These are phyloP conservation scores for Microchirus variegatus DNA, from an alignment of 2,797 vertebrate species.

Conservation along the genomic window DNA sequence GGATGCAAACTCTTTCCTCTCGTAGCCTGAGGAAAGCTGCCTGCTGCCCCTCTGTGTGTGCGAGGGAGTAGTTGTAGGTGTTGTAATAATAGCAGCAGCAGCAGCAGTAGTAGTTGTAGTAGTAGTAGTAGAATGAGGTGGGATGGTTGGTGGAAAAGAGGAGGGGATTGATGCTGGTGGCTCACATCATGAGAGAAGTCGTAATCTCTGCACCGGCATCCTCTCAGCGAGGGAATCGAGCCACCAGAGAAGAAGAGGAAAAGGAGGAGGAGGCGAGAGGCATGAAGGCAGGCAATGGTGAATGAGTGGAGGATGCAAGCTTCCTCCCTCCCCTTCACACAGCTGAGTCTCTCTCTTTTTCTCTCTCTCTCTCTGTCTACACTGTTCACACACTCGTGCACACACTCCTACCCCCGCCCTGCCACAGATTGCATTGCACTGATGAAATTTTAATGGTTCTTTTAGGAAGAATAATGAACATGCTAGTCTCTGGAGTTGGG, in stretches of 20 bases:
- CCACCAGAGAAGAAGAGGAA: slow-evolving; percentile 46
- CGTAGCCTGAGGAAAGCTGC: slow-evolving; percentile 43
- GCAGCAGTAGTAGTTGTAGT: not conserved
- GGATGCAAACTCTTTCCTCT: slow-evolving; percentile 32
- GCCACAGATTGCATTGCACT: slow-evolving; percentile 81
- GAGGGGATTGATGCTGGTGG: slow-evolving; percentile 37
- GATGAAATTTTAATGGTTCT: slow-evolving; percentile 90
- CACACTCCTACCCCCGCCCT: slow-evolving; percentile 65
- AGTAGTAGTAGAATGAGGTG: slow-evolving; percentile 26
- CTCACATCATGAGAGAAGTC: slow-evolving; percentile 57
- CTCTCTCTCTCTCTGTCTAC: slow-evolving; percentile 2
- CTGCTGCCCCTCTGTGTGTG: slow-evolving; percentile 14
- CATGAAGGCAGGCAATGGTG: slow-evolving; percentile 65
- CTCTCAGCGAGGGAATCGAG: slow-evolving; percentile 39
- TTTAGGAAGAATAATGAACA: slow-evolving; percentile 87
- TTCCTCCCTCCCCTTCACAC: slow-evolving; percentile 53
- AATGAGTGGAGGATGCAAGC: slow-evolving; percentile 62
- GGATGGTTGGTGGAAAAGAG: slow-evolving; percentile 25
- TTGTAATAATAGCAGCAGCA: slow-evolving; percentile 6
- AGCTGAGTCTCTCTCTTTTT: slow-evolving; percentile 35
- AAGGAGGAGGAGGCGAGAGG: slow-evolving; percentile 51
- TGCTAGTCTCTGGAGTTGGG: slow-evolving; percentile 76
- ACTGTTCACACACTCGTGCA: slow-evolving; percentile 12
- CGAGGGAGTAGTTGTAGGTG: slow-evolving; percentile 11
- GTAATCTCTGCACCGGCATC: slow-evolving; percentile 48